Evolutionary conservation across 1,140 invertebrate genomes (phyloP), one percentile per base, ranked within the genome.

Genomic region (Probaryconus sp.): DNA sequence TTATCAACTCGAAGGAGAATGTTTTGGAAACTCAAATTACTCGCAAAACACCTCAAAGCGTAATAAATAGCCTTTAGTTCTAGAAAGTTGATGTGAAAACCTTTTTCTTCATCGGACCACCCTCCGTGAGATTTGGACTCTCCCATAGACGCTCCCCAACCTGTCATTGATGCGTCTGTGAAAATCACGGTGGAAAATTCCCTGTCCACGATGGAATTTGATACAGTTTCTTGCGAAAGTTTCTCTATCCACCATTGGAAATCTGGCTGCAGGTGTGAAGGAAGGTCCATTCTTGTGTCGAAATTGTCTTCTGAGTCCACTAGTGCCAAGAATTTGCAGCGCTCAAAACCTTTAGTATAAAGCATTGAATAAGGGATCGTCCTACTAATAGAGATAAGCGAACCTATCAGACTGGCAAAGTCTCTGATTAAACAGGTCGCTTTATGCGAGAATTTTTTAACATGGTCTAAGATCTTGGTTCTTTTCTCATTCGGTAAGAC

Each of bases 41-140:
- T 35, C 1, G 38, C 55, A 30, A 71, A 71, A 47, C 58, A 53
- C 21, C 47, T 28, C 4, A 63, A 24, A 4, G 37, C 56, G 9
- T 45, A 33, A 11, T 6, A n/a, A 7, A 17, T 21, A 10, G 60
- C 35, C 21, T 50, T 50, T 17, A 64, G 17, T 20, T 64, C 60
- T 18, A 64, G 28, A 16, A 30, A 21, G 35, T 50, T 64, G 3
- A 64, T 64, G 16, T 64, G 60, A 18, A n/a, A n/a, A 7, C 1
- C 2, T 42, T 43, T 50, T 28, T 65, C 47, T 9, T 42, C 6
- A 14, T 26, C 10, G 5, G 6, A 13, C 47, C 61, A 65, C 14
- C 35, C 51, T 11, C 47, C 37, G 10, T 43, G 20, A 10, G 47
- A n/a, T 2, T 5, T 7, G 7, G 14, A 11, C 1, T 28, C 11